These are phyloP conservation scores for Coranthus polyacanthus DNA, from an alignment of 2,797 vertebrate genomes.

Conservation along the genomic window DNA sequence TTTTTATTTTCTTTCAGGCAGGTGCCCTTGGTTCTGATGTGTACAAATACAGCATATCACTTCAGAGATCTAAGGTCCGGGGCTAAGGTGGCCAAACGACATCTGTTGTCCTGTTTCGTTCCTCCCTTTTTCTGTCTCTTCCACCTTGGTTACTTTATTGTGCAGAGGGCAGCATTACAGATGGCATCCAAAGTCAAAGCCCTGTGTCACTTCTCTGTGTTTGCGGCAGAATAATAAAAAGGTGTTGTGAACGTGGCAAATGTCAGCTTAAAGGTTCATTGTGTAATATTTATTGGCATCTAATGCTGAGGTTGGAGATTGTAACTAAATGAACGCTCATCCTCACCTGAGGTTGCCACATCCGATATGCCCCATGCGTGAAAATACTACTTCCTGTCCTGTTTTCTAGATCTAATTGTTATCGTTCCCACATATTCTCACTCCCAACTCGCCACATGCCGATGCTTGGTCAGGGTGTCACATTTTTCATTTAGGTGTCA, in stretches of 20 bases:
- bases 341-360: no score
- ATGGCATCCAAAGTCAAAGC: constrained; percentile 34
- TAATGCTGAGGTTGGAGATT: no score
- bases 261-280: background rate
- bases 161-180: constrained; percentile 9
- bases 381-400: no score
- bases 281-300: no score
- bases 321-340: no score
- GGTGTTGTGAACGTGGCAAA: background rate
- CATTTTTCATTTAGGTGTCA: no score
- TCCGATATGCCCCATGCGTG: no score
- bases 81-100: constrained; percentile 43
- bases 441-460: no score
- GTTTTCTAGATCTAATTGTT: no score
- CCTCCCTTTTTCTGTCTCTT: background rate
- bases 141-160: background rate
- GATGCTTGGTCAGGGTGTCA: no score
- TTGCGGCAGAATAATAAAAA: background rate
- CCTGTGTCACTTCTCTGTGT: background rate
- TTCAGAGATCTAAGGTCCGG: constrained; percentile 38
- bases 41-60: constrained; percentile 43
- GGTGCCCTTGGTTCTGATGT: constrained; percentile 63
- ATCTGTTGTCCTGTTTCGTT: constrained; percentile 72
- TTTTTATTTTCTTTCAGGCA: constrained; percentile 38
- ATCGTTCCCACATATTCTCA: no score